Base-by-base conservation (phyloP, 64 coral and sea anemone species). In the Montipora cactus region DNA sequence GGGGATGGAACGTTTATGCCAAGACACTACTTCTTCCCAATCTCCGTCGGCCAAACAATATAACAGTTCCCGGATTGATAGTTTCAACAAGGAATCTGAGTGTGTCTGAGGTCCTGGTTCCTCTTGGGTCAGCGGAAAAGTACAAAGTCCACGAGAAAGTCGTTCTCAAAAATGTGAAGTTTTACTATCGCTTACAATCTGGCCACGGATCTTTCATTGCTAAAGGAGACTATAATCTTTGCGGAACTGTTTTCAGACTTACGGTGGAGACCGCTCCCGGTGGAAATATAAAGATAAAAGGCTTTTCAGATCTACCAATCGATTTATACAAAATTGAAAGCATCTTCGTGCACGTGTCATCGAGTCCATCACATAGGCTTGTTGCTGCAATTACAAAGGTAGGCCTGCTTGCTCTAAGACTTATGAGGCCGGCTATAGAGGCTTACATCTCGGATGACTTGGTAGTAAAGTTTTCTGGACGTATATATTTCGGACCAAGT, bases 131-230 rank as follows among this genome's bases (percentile, higher is more conserved):
- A 64, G 74, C 90, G 19, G 74, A 22, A 48, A 74, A 59, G 53
- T 99, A 99, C 83, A 67, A 77, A 73, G 83, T 75, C 6, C 95
- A 99, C 23, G 89, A 78, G n/a, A 94, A 99, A 25, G 59, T 99
- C 7, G 16, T 69, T 1, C 55, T 99, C 20, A 37, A 83, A 23
- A 95, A 99, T 79, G 98, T 94, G 7, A 89, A 69, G 18, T 99
- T 99, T 76, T 96, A n/a, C 37, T 99, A 99, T 68, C 79, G 81
- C 3, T 82, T 75, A 47, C 78, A 93, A 14, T 69, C 58, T 1
- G 83, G 89, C 13, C 79, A 87, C 52, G 87, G 87, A 20, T 87
- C 98, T 22, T 93, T 96, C 77, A 85, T 99, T 12, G 98, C 94
- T 49, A 83, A 82, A 12, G 98, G 98, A 20, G 70, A 55, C 16